A percentile compares a stretch with the other conserved stretches of the same genome.
Evolutionary conservation across 2,888 invertebrate genomes (phyloP).

Genomic region (Drosophila siamana): DNA sequence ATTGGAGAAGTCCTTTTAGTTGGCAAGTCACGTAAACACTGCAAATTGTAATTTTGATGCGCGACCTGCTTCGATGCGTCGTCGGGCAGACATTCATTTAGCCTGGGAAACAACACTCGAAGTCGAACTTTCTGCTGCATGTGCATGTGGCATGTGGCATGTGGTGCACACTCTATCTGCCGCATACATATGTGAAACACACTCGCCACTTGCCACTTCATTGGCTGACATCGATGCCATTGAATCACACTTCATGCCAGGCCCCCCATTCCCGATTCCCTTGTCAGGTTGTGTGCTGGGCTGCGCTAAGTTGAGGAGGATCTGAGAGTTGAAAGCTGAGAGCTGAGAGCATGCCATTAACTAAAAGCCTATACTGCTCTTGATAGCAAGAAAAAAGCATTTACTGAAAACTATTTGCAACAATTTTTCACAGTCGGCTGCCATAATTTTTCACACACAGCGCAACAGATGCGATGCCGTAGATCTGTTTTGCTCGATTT

Average conservation of each 20-base stretch:
- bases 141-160: constrained; percentile 31
- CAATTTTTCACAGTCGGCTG: constrained; percentile 82
- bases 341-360: constrained; percentile 66
- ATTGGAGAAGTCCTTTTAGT: constrained; percentile 31
- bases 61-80: constrained; percentile 28
- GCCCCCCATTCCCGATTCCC: constrained; percentile 8
- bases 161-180: background rate
- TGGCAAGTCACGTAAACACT: constrained; percentile 66
- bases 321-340: background rate
- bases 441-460: constrained; percentile 77
- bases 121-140: constrained; percentile 38
- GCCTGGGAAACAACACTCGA: constrained; percentile 43
- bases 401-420: constrained; percentile 82
- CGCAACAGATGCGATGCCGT: constrained; percentile 52
- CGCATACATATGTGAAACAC: constrained; percentile 39
- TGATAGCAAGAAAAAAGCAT: constrained; percentile 60
- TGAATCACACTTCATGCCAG: constrained; percentile 39
- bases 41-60: constrained; percentile 49
- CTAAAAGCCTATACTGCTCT: constrained; percentile 66
- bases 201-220: constrained; percentile 57
- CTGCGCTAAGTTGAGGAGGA: constrained; percentile 29
- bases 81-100: constrained; percentile 21
- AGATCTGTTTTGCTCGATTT: constrained; percentile 48
- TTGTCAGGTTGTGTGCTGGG: constrained; percentile 11
- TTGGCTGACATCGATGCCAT: constrained; percentile 69